phyloP scores from a whole-genome alignment of 2,797 vertebrate genomes.

The Ambastaia sidthimunki region DNA sequence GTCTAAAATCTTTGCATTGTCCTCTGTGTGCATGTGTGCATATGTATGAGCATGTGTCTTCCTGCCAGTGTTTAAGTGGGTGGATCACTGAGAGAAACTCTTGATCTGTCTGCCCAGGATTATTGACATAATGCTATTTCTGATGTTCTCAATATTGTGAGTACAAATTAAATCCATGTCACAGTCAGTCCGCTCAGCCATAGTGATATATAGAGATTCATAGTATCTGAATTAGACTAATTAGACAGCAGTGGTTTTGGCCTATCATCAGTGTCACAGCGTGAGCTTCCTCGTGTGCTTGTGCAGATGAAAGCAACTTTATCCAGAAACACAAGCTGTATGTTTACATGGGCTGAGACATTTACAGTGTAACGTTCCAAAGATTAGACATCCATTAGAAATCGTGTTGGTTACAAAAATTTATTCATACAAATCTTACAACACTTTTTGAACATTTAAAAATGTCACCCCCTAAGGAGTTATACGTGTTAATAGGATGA shows the following conservation, averaged over 20 bases:
- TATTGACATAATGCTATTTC: slow-evolving; percentile 11
- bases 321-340: slow-evolving; percentile 1
- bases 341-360: slow-evolving; percentile 3
- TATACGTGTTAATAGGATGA: slow-evolving; percentile 85
- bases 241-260: slow-evolving; percentile 45
- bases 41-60: slow-evolving; percentile 12
- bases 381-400: slow-evolving; percentile 91
- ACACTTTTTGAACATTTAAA: slow-evolving; percentile 95
- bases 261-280: slow-evolving; percentile 50
- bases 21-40: background rate
- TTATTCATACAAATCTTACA: slow-evolving; percentile 99
- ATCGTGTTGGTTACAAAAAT: slow-evolving; percentile 98
- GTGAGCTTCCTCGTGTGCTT: slow-evolving; percentile 22
- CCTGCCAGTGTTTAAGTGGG: slow-evolving; percentile 6
- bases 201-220: slow-evolving; percentile 21
- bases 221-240: slow-evolving; percentile 36
- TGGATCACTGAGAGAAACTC: background rate
- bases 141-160: slow-evolving; percentile 37
- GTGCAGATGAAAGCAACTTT: slow-evolving; percentile 19
- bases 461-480: slow-evolving; percentile 89
- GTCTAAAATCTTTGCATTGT: background rate
- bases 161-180: slow-evolving; percentile 15
- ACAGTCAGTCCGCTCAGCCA: slow-evolving; percentile 33
- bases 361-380: slow-evolving; percentile 71
- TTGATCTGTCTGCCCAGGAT: slow-evolving; percentile 6